These are phyloP conservation scores for Barnardius zonarius DNA, from an alignment of 2,113 vertebrate species.

Conservation along the genomic window DNA sequence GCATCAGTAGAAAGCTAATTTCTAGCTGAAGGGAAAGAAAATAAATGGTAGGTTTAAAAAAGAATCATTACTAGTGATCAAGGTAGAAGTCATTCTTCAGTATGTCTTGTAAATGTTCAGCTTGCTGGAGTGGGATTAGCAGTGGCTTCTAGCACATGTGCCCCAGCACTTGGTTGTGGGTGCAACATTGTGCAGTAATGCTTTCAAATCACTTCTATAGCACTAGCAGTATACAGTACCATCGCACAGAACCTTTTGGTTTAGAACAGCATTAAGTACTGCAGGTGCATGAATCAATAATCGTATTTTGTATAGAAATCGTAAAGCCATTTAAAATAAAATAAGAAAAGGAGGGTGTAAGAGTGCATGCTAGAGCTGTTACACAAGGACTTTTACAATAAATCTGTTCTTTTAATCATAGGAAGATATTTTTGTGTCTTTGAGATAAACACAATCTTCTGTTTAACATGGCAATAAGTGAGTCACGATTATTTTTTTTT, in stretches of 20 bases:
- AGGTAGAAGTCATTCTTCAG: neutral
- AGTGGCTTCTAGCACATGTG: fast-evolving
- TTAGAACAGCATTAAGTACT: neutral
- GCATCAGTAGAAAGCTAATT: neutral
- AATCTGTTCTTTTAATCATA: neutral
- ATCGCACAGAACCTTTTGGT: neutral
- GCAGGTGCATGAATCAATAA: neutral
- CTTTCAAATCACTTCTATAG: neutral
- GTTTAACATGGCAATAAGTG: neutral
- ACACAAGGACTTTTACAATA: neutral
- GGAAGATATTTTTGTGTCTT: neutral
- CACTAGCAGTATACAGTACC: neutral
- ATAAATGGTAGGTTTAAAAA: neutral
- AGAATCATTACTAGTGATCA: neutral
- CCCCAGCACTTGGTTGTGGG: neutral
- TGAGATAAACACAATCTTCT: neutral
- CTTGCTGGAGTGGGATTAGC: neutral
- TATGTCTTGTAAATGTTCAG: neutral
- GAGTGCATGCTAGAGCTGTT: neutral
- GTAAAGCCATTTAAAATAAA: neutral
- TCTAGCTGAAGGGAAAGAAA: neutral
- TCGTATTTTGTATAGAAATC: neutral
- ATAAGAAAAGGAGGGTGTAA: neutral
- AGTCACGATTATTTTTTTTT: neutral
- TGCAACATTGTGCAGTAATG: fast-evolving